Conservation (phyloP, 1,140 invertebrate species). For the Leptinotarsa defecta region DNA sequence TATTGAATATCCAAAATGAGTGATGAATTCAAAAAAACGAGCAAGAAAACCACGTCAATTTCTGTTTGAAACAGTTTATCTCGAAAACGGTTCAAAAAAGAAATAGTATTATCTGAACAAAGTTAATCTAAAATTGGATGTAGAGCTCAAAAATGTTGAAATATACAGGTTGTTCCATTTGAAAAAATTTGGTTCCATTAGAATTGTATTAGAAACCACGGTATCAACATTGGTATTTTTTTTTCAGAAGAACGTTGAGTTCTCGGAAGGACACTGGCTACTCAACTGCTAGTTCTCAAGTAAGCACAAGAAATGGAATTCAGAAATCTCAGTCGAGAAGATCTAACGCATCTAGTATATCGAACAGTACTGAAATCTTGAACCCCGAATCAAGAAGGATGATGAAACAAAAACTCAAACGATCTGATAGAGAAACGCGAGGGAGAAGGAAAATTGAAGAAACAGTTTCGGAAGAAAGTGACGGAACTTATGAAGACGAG, state of each 20-base stretch:
- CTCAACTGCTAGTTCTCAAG: slow-evolving; percentile 67
- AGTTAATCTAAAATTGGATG: no score
- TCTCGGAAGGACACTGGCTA: slow-evolving; percentile 66
- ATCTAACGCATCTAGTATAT: background rate
- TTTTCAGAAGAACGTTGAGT: slow-evolving; percentile 52
- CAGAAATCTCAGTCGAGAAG: slow-evolving; percentile 36
- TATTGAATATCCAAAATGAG: no score
- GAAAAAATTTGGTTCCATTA: no score
- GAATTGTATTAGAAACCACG: no score
- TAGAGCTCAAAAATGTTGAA: no score
- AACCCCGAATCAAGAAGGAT: slow-evolving; percentile 33
- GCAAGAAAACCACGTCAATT: no score
- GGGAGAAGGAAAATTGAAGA: slow-evolving; percentile 38
- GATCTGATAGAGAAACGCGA: slow-evolving; percentile 43
- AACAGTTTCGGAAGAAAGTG: slow-evolving; percentile 45
- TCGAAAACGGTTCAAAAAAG: no score
- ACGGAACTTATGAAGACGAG: slow-evolving; percentile 43
- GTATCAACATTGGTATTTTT: background rate
- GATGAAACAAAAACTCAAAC: slow-evolving; percentile 52
- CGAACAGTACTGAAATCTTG: slow-evolving; percentile 32
- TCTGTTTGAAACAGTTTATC: no score
- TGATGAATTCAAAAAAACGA: no score
- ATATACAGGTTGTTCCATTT: no score
- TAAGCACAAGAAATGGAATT: slow-evolving; percentile 50
- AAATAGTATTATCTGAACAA: no score